Conservation (phyloP, 2,113 vertebrate species). For the Fukomys damarensis region DNA sequence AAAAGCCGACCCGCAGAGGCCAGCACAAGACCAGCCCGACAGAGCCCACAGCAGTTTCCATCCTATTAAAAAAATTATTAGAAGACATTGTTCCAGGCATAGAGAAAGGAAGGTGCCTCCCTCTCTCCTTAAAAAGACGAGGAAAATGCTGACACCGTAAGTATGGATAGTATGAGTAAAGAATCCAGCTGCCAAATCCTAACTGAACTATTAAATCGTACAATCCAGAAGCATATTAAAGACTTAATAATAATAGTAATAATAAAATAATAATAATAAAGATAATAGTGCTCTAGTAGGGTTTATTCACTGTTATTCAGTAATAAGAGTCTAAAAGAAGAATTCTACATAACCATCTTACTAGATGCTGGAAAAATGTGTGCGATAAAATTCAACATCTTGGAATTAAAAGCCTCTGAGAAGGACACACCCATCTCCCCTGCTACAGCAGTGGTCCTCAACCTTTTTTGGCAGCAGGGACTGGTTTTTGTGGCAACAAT, state of each 20-base stretch:
- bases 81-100: not conserved
- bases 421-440: not conserved
- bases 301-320: not conserved
- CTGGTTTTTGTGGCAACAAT: not conserved
- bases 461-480: not conserved
- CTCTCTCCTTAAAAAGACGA: not conserved
- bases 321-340: not conserved
- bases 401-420: not conserved
- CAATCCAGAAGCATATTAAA: not conserved
- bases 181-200: not conserved
- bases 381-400: not conserved
- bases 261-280: not conserved
- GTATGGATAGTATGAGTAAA: not conserved
- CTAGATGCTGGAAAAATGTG: not conserved
- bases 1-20: not conserved
- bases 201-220: not conserved
- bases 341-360: not conserved
- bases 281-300: not conserved
- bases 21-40: not conserved
- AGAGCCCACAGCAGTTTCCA: constrained; percentile 8
- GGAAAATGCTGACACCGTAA: not conserved
- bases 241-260: not conserved
- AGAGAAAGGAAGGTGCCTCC: not conserved
- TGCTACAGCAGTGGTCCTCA: not conserved
- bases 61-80: constrained; percentile 11